Conservation (phyloP, 37 sponge, comb jelly and placozoan genomes). For the Dysidea cf. avara region DNA sequence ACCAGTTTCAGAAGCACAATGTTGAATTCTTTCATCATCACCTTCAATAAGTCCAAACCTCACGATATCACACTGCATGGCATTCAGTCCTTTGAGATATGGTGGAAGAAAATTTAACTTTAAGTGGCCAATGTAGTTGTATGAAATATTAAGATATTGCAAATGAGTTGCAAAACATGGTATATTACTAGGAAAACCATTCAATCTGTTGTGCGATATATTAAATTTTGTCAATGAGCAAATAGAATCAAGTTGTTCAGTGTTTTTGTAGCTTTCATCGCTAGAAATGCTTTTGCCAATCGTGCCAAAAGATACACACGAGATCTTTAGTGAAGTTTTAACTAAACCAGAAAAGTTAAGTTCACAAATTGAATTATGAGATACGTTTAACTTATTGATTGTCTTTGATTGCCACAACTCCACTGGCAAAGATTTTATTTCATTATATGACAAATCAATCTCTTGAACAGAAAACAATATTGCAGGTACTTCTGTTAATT, state of each 20-base stretch:
- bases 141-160: slow-evolving; percentile 50
- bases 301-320: no score
- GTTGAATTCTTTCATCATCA: no score
- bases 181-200: slow-evolving; percentile 42
- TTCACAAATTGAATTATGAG: no score
- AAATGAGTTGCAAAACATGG: slow-evolving; percentile 73
- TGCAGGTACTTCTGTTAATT: slow-evolving; percentile 4
- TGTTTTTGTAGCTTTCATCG: no score
- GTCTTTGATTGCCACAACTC: slow-evolving; percentile 36
- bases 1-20: no score
- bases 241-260: no score
- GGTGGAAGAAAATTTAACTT: slow-evolving; percentile 49
- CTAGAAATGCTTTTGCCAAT: no score
- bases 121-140: slow-evolving; percentile 26
- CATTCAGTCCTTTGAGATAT: slow-evolving; percentile 38
- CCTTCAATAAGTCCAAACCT: slow-evolving; percentile 30
- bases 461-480: slow-evolving; percentile 48
- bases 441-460: slow-evolving; percentile 29
- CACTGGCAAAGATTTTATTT: slow-evolving; percentile 33
- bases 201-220: slow-evolving; percentile 53
- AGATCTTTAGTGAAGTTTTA: no score
- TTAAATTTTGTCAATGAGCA: no score
- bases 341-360: no score
- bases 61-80: slow-evolving; percentile 24
- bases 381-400: slow-evolving; percentile 49